Conservation (phyloP, 1,140 invertebrate genomes). For the Aplysia californica region DNA sequence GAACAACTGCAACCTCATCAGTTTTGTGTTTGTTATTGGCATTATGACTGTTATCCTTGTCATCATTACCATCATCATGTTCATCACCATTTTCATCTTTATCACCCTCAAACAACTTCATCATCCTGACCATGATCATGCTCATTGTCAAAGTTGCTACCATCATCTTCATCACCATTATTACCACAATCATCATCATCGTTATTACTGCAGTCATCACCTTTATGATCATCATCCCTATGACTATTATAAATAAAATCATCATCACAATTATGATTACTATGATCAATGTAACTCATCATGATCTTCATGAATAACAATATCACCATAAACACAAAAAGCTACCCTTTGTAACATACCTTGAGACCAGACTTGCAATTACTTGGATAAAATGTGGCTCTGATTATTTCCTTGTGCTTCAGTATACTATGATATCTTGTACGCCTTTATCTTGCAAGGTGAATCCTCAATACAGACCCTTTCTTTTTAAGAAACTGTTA, state of each 20-base stretch:
- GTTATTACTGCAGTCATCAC: background rate
- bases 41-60: background rate
- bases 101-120: slow-evolving; percentile 17
- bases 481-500: too few relatives aligned
- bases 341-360: too few relatives aligned
- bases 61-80: slow-evolving; percentile 16
- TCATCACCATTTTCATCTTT: slow-evolving; percentile 10
- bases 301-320: too few relatives aligned
- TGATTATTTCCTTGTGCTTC: too few relatives aligned
- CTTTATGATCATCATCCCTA: slow-evolving; percentile 5
- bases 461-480: too few relatives aligned
- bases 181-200: background rate
- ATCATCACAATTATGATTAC: background rate
- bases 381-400: too few relatives aligned
- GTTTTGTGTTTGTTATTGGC: background rate
- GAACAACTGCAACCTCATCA: background rate
- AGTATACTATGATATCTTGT: too few relatives aligned
- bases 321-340: too few relatives aligned
- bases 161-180: slow-evolving; percentile 7
- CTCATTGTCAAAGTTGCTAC: slow-evolving; percentile 18
- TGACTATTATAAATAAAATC: background rate
- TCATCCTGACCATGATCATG: slow-evolving; percentile 23
- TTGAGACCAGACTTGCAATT: too few relatives aligned
- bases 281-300: background rate
- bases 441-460: too few relatives aligned